Evolutionary conservation across 2,888 invertebrate species (phyloP), one percentile per base, ranked within the genome.

Genomic region (Fragum whitleyi): DNA sequence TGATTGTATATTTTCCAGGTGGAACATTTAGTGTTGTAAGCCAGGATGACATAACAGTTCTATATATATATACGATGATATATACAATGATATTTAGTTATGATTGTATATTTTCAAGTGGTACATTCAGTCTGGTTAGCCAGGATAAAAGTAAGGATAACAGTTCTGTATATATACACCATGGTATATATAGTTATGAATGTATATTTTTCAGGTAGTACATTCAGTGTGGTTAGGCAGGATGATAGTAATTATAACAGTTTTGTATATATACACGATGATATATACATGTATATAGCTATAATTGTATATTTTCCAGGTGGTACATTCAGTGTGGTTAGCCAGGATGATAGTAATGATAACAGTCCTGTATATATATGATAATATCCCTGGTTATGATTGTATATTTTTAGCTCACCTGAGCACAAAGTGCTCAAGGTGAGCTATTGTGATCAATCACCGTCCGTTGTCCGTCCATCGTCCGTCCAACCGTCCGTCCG

Each of bases 41-140:
- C 28, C 70, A 79, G 36, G 83, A 82, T 36, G 79, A 82, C 23
- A 89, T 19, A 84, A 80, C 59, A 78, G 74, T 65, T 81, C 88
- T 62, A 55, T 77, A 32, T 90, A 86, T 69, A 29, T 83, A 19
- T 88, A 89, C 74, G 90, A 90, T n/a, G n/a, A n/a, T n/a, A n/a
- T n/a, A n/a, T n/a, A n/a, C n/a, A n/a, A n/a, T n/a, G n/a, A n/a
- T n/a, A n/a, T n/a, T n/a, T n/a, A n/a, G n/a, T n/a, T n/a, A n/a
- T n/a, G n/a, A n/a, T n/a, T n/a, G n/a, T n/a, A n/a, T n/a, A n/a
- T n/a, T n/a, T 83, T 0, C 81, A 90, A 89, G 90, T 72, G 88
- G 87, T 14, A 59, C 86, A 59, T 91, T 90, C 61, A 29, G 71
- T 28, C 74, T 88, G 11, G 62, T 70, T 36, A 79, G 81, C 28